Base-by-base conservation (phyloP, 2,113 vertebrate genomes). In the Channa maculata region DNA sequence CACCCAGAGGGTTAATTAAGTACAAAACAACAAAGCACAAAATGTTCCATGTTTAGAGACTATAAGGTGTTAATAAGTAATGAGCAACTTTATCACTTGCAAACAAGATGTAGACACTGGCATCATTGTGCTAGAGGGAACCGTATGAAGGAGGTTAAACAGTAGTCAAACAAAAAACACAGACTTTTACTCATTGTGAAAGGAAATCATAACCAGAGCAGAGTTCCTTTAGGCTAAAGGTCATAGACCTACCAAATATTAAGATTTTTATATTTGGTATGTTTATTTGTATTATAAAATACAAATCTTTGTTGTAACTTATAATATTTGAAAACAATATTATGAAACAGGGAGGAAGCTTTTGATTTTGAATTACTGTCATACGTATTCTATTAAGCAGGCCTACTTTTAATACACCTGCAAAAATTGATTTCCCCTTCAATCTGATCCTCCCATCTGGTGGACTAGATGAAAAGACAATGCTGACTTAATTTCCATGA, bases 371-470 rank as follows among this genome's bases (percentile, higher is more conserved):
- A 72, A 85, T 82, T 57, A 75, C 10, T 34, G 5, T 78, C 57
- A 43, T 53, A 65, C 78, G 60, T 45, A 68, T 85, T 79, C 72
- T 80, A 82, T 78, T 77, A 65, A 84, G 46, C 49, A 39, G 44
- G 68, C 41, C 46, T 60, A 15, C 38, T 85, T 86, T 77, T 68
- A 64, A 78, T 65, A 54, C 55, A 77, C 55, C 49, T 77, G 59
- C 54, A 83, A 79, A 84, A 75, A 60, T 82, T 77, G 65, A 67
- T 83, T 75, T 85, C 79, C 71, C 77, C 78, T 86, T 83, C 70
- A 82, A 80, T 60, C 82, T 72, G 62, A 91, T 82, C 73, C 64
- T 63, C 60, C 80, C 88, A 86, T 88, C 84, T 87, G 88, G 50
- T 72, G 48, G 57, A 74, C 10, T 7, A 78, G 72, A 88, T 79